A percentile compares a stretch with the other conserved stretches of the same genome.
phyloP scores from a whole-genome alignment of 2,113 vertebrate species.

The Mohoua ochrocephala region DNA sequence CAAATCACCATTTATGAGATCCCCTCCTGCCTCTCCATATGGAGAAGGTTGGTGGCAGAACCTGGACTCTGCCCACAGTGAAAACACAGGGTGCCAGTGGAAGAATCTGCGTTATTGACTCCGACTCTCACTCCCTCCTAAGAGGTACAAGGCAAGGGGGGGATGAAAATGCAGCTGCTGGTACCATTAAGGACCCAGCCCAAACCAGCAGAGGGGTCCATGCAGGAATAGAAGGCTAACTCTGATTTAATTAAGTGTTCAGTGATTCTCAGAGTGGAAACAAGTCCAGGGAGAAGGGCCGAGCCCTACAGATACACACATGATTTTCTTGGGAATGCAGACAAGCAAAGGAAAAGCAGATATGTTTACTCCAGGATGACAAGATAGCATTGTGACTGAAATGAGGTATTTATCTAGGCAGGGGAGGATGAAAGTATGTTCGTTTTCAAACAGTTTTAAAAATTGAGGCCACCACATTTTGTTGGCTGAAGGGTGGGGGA shows the following conservation, averaged over 20 bases:
- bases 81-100: not conserved
- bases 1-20: not conserved
- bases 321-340: not conserved
- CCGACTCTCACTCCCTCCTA: not conserved
- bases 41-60: not conserved
- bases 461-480: not conserved
- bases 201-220: not conserved
- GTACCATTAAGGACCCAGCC: not conserved
- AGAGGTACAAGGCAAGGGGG: not conserved
- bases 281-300: rapidly evolving
- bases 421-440: not conserved
- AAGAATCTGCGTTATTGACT: not conserved
- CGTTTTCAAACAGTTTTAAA: not conserved
- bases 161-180: not conserved
- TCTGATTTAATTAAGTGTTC: not conserved
- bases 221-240: not conserved
- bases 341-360: not conserved
- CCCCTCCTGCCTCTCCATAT: not conserved
- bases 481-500: not conserved
- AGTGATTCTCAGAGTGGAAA: not conserved
- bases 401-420: not conserved
- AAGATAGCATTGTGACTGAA: not conserved
- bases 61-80: not conserved
- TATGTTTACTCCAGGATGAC: not conserved
- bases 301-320: rapidly evolving